Evolutionary conservation across 1,140 invertebrate species (phyloP), one percentile per base, ranked within the genome.

Genomic region (Papilio polyxenes): DNA sequence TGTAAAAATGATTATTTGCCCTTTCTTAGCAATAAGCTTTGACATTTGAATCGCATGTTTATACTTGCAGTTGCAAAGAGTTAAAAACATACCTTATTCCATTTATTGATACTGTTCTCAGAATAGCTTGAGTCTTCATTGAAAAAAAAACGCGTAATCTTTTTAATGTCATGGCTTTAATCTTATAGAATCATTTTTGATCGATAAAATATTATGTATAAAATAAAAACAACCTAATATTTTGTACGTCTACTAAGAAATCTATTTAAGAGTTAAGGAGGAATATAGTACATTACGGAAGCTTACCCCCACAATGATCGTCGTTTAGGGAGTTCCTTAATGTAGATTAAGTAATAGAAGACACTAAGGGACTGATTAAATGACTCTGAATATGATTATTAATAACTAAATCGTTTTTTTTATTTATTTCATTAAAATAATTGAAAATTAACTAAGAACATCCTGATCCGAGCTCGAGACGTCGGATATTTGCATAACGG

Each of bases 401-500:
- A 56, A 6, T 17, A 56, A 15, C 17, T 59, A 51, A 31, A 31
- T 31, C 23, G 23, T 31, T 31, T n/a, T n/a, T n/a, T n/a, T n/a
- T n/a, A n/a, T n/a, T n/a, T n/a, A n/a, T n/a, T n/a, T n/a, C n/a
- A n/a, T n/a, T n/a, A 31, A 31, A 59, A 9, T 59, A 59, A 59
- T 59, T 59, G 10, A 65, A 11, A 72, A 72, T 37, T 15, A 7
- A 37, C 31, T 20, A 59, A 37, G 11, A 72, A 0, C 4, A 72
- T 37, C 65, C 5, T 15, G 31, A 17, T 72, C 11, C 65, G 13
- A 40, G n/a, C 75, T 74, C 59, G 65, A 84, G 79, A 82, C 75
- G 53, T 80, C 65, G 80, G 86, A 89, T 80, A 88, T 91, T 92
- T 89, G 86, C 88, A 85, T 92, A 91, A 90, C 87, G 88, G 88